phyloP scores from a whole-genome alignment of 2,888 invertebrate genomes.

The Cremastobaeus sp. region DNA sequence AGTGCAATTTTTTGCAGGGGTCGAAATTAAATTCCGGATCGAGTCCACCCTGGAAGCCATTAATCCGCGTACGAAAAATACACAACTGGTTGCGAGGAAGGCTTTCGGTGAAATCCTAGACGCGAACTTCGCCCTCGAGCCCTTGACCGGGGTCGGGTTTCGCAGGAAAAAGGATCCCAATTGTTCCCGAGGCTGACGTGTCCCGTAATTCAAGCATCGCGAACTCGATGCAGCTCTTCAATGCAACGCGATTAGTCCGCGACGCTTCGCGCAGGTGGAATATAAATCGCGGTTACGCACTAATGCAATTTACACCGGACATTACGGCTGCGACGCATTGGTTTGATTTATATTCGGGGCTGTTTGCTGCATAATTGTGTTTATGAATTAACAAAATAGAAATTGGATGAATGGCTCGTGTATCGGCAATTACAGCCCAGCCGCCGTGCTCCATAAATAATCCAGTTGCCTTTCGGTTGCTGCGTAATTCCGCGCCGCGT shows the following conservation, averaged over 20 bases:
- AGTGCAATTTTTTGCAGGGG: too few relatives aligned
- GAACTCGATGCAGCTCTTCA: too few relatives aligned
- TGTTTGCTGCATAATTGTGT: constrained; percentile 41
- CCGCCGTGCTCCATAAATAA: too few relatives aligned
- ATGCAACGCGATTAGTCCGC: too few relatives aligned
- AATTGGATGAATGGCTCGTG: constrained; percentile 35
- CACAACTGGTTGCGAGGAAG: constrained; percentile 25
- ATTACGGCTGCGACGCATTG: constrained; percentile 16
- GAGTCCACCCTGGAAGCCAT: constrained; percentile 34
- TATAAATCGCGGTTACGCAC: neutral
- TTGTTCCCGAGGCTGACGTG: too few relatives aligned
- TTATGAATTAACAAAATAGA: constrained; percentile 49
- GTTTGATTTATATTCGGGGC: constrained; percentile 38
- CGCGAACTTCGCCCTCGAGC: constrained; percentile 6
- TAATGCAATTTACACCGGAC: constrained; percentile 24
- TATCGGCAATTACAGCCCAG: constrained; percentile 20
- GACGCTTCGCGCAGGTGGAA: too few relatives aligned
- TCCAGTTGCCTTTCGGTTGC: too few relatives aligned
- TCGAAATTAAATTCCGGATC: constrained; percentile 30
- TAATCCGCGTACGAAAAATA: constrained; percentile 33
- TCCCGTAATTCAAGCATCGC: too few relatives aligned
- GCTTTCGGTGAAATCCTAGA: constrained; percentile 34
- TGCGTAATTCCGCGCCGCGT: too few relatives aligned
- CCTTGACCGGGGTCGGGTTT: constrained; percentile 31
- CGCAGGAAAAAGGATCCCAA: too few relatives aligned